A percentile compares a stretch with the other conserved stretches of the same genome.
Evolutionary conservation across 92 coral and sea anemone genomes (phyloP).

Genomic region (Actinostola sp.): DNA sequence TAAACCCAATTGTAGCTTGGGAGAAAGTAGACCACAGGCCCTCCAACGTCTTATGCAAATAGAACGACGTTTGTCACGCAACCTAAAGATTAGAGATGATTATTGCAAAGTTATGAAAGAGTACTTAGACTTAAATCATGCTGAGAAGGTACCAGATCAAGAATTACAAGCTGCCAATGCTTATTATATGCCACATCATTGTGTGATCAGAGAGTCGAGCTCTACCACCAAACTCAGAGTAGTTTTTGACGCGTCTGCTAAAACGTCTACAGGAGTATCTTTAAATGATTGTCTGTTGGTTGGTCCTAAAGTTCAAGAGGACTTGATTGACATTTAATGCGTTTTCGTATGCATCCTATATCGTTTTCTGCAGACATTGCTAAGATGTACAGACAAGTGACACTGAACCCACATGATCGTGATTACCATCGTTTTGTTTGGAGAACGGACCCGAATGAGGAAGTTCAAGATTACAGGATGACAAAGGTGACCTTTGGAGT

Average conservation of each 20-base stretch:
- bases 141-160: conserved; percentile 40
- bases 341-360: conserved; percentile 42
- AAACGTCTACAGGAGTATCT: conserved; percentile 50
- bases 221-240: conserved; percentile 41
- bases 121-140: conserved; percentile 42
- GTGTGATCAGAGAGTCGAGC: conserved; percentile 42
- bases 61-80: conserved; percentile 28
- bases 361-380: conserved; percentile 53
- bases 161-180: conserved; percentile 29
- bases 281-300: conserved; percentile 44
- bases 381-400: conserved; percentile 54
- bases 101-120: conserved; percentile 35
- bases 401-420: conserved; percentile 23
- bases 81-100: conserved; percentile 25
- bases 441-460: conserved; percentile 26
- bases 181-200: conserved; percentile 46
- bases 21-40: conserved; percentile 28
- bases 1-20: conserved; percentile 12
- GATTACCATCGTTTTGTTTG: conserved; percentile 58
- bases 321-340: conserved; percentile 48
- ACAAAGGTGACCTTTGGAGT: conserved; percentile 63
- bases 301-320: conserved; percentile 55
- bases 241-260: conserved; percentile 60
- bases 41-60: conserved; percentile 33
- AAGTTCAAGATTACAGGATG: conserved; percentile 52